Base-by-base conservation (phyloP, 2,113 vertebrate species). In the Meriones unguiculatus region DNA sequence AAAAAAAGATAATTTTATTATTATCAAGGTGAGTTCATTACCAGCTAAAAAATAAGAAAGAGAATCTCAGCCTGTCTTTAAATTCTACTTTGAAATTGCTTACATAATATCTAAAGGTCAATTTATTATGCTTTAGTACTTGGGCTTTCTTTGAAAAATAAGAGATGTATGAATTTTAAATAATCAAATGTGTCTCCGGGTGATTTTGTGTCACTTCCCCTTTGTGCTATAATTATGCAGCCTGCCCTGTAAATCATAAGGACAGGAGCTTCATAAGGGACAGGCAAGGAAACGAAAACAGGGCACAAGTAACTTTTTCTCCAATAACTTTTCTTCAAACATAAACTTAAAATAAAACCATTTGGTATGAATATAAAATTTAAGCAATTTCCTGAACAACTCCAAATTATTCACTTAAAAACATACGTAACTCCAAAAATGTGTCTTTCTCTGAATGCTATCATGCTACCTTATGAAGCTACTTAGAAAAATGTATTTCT, bases 41-140 rank as follows among this genome's bases (percentile, higher is more conserved):
- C 1, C 38, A 85, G 9, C 67, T 88, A 89, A 41, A 64, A 89
- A 80, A 84, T 50, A 17, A 54, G 20, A 81, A 92, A 57, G 5
- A 86, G 85, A 90, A 80, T 62, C 50, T 90, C 28, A 90, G 6
- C 18, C 80, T 93, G 73, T n/a, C 11, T 88, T 93, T 94, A 81
- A 92, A 94, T 89, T 72, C 15, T 25, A 84, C 72, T 87, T 93
- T 84, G 25, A 91, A 89, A 88, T 87, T 90, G 32, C 92, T 95
- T 77, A 87, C 3, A 62, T 91, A 93, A 54, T 87, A 96, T 10
- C n/a, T 52, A 84, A 82, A 82, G 75, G 57, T 10, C 87, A 93
- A 85, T 62, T 87, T 87, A 72, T 69, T 90, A 52, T 91, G 10
- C 64, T 95, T 95, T 88, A 76, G 11, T 73, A 78, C 17, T 41